phyloP scores from a whole-genome alignment of 1,140 invertebrate species.

The Stegodyphus mimosarum region DNA sequence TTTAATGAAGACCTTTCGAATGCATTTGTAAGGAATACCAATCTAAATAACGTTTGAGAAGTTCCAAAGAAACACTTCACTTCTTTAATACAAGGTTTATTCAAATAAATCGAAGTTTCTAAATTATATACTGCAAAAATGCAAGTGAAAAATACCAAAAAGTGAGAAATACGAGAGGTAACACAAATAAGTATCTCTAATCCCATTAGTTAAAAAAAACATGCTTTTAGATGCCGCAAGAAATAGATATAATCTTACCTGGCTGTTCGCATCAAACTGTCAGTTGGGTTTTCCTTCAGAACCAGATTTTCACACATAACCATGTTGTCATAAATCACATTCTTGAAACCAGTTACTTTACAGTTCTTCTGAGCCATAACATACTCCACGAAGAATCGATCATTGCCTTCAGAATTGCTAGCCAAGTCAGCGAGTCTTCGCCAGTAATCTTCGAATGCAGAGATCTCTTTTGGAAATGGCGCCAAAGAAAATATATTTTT shows the following conservation, averaged over 20 bases:
- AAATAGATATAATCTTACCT: constrained; percentile 21
- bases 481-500: constrained; percentile 48
- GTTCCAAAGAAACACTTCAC: too few relatives aligned
- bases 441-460: constrained; percentile 55
- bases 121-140: too few relatives aligned
- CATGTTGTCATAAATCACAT: constrained; percentile 62
- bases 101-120: too few relatives aligned
- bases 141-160: too few relatives aligned
- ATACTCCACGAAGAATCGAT: constrained; percentile 56
- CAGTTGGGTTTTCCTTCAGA: constrained; percentile 64
- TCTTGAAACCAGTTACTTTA: constrained; percentile 28
- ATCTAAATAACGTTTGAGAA: too few relatives aligned
- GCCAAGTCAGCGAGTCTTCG: constrained; percentile 22
- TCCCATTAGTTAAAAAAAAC: too few relatives aligned
- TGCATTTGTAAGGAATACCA: too few relatives aligned
- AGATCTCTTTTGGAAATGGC: constrained; percentile 40
- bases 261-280: constrained; percentile 63
- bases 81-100: too few relatives aligned
- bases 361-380: constrained; percentile 61
- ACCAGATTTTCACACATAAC: constrained; percentile 65
- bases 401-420: constrained; percentile 5
- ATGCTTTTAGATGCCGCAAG: not conserved
- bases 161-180: not conserved
- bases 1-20: too few relatives aligned
- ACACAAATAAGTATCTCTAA: not conserved